phyloP scores from a whole-genome alignment of 2,113 vertebrate genomes.

The Stegastes partitus region DNA sequence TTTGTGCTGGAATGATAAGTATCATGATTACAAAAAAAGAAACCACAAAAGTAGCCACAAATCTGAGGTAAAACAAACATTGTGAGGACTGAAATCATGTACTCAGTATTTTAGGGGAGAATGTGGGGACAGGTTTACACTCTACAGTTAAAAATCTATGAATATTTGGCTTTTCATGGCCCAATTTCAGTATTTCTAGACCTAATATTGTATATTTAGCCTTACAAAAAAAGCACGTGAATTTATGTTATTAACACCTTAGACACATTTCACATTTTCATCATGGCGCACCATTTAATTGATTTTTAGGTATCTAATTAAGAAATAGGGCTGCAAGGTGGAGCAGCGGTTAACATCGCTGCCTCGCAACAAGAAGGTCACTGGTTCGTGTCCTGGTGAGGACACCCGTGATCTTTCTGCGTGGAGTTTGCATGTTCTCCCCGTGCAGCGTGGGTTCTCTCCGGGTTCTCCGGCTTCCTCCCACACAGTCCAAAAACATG shows the following conservation, averaged over 20 bases:
- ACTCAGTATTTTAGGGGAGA: neutral
- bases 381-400: too few relatives aligned
- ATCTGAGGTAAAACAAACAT: neutral
- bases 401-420: too few relatives aligned
- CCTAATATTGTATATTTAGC: neutral
- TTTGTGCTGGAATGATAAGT: conserved; percentile 17
- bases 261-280: neutral
- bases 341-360: too few relatives aligned
- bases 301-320: neutral
- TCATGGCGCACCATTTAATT: neutral
- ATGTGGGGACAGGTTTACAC: neutral
- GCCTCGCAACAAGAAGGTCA: too few relatives aligned
- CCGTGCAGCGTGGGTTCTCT: too few relatives aligned
- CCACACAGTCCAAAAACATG: too few relatives aligned
- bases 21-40: conserved; percentile 10
- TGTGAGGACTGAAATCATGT: neutral
- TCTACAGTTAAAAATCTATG: neutral
- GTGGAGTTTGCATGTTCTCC: too few relatives aligned
- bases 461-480: too few relatives aligned
- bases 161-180: neutral
- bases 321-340: too few relatives aligned
- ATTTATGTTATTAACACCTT: neutral
- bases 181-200: neutral
- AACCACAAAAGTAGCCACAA: neutral
- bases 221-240: neutral